These are phyloP conservation scores for Pterostichus madidus DNA, from an alignment of 2,888 invertebrate species.

Conservation along the genomic window DNA sequence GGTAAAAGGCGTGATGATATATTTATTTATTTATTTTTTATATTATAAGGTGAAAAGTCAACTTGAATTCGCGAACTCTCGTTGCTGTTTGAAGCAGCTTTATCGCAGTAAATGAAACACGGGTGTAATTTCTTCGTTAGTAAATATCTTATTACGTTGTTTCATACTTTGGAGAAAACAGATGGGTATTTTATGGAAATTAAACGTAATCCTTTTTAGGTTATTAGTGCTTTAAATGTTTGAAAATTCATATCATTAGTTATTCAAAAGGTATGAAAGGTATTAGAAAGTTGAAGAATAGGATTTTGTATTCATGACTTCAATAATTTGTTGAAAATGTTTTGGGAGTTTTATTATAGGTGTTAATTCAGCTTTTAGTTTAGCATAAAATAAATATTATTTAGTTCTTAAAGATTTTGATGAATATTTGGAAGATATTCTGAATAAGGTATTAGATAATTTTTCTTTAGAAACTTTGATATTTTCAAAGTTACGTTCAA, in stretches of 20 bases:
- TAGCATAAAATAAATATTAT: background rate
- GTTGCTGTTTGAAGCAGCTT: too few relatives aligned
- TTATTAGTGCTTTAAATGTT: constrained; percentile 9
- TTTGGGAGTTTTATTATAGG: constrained; percentile 18
- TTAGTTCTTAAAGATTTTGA: background rate
- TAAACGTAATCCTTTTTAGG: background rate
- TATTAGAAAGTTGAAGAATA: background rate
- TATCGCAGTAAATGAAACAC: too few relatives aligned
- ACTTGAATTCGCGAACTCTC: too few relatives aligned
- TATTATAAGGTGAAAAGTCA: too few relatives aligned
- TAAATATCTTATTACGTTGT: too few relatives aligned
- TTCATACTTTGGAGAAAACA: constrained; percentile 71
- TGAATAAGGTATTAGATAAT: background rate
- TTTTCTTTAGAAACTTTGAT: background rate
- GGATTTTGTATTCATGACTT: constrained; percentile 9
- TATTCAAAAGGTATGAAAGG: constrained; percentile 43
- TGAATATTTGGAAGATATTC: background rate
- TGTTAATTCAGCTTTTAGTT: constrained; percentile 5
- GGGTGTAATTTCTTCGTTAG: too few relatives aligned
- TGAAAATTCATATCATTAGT: constrained; percentile 48
- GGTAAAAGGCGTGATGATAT: too few relatives aligned
- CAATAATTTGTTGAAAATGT: background rate
- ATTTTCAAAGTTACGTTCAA: too few relatives aligned
- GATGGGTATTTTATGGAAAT: background rate
- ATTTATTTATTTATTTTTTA: too few relatives aligned